phyloP scores from a whole-genome alignment of 1,140 invertebrate genomes.

The Drosophila kepulauana region DNA sequence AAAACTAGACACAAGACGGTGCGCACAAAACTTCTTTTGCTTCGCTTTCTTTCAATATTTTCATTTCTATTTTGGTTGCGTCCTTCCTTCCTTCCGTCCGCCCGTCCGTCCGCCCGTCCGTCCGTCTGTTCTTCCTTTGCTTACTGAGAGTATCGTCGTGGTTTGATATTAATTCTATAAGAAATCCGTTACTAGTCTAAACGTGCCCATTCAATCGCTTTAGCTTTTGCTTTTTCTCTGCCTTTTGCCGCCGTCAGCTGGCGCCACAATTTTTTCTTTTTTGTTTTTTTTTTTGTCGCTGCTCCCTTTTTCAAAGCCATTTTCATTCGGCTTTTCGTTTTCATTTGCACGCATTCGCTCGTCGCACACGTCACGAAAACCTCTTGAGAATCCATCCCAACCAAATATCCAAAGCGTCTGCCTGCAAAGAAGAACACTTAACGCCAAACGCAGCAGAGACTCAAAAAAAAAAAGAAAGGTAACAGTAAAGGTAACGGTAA shows the following conservation, averaged over 20 bases:
- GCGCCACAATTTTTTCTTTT: neutral
- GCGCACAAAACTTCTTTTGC: slow-evolving; percentile 15
- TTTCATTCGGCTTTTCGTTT: slow-evolving; percentile 20
- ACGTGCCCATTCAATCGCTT: slow-evolving; percentile 74
- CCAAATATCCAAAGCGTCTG: neutral
- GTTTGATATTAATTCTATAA: slow-evolving; percentile 79
- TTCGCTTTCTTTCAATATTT: neutral
- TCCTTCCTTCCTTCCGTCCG: slow-evolving; percentile 6
- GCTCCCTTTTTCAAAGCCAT: slow-evolving; percentile 15
- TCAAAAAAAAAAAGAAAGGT: neutral
- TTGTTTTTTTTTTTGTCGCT: slow-evolving; percentile 37
- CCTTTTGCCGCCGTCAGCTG: neutral
- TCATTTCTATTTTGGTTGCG: slow-evolving; percentile 23
- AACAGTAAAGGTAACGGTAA: neutral
- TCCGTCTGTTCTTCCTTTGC: slow-evolving; percentile 14
- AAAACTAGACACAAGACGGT: slow-evolving; percentile 43
- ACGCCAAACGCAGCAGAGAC: neutral
- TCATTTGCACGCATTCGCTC: slow-evolving; percentile 25
- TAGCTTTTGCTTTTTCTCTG: slow-evolving; percentile 38
- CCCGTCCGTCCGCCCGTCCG: neutral
- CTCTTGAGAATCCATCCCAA: slow-evolving; percentile 20
- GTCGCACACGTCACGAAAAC: slow-evolving; percentile 9
- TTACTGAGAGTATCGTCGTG: slow-evolving; percentile 37
- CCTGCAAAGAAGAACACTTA: slow-evolving; percentile 16
- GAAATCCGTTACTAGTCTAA: slow-evolving; percentile 74